Conservation (phyloP, 2,113 vertebrate species). For the Mobula birostris region DNA sequence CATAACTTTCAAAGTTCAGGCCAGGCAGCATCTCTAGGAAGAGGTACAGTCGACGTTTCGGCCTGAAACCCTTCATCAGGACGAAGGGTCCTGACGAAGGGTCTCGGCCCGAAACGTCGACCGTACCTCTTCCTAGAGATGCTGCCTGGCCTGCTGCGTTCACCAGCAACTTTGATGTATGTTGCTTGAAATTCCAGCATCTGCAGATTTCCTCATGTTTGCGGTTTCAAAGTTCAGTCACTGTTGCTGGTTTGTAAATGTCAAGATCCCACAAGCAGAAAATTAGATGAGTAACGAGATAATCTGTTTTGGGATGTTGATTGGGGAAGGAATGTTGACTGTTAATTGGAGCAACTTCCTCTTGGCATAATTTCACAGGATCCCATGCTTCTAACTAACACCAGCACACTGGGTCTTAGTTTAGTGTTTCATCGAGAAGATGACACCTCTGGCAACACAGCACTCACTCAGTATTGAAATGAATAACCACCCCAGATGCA, state of each 20-base stretch:
- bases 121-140: no score
- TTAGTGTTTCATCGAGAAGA: background rate
- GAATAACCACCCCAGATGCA: background rate
- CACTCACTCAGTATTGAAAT: background rate
- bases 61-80: no score
- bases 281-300: no score
- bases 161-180: no score
- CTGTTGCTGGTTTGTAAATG: background rate
- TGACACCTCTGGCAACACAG: background rate
- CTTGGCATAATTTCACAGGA: background rate
- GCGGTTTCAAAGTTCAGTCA: background rate
- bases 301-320: background rate
- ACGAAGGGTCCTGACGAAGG: no score
- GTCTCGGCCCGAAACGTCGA: no score
- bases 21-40: no score
- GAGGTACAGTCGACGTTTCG: no score
- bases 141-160: no score
- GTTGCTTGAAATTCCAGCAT: no score
- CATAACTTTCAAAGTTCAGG: background rate
- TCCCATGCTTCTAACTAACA: background rate
- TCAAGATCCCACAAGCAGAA: no score
- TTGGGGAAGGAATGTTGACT: background rate
- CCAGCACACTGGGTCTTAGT: background rate
- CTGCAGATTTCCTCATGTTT: no score
- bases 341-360: background rate